Conservation (phyloP, 1,140 invertebrate species). For the Drosophila hydei region DNA sequence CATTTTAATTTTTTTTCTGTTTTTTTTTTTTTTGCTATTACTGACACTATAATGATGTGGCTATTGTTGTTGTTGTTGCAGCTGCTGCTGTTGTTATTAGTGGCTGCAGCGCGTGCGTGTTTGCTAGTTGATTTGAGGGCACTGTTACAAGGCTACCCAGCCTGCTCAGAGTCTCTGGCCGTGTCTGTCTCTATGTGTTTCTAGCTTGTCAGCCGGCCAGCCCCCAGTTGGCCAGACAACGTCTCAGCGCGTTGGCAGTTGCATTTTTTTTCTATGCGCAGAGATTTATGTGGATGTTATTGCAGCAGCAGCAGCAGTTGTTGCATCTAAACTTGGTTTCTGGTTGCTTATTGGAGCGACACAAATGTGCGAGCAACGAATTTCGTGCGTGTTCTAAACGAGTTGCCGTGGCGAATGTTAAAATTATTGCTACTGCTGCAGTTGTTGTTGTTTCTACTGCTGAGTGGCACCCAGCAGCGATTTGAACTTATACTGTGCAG, state of each 20-base stretch:
- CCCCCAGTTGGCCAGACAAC: constrained; percentile 61
- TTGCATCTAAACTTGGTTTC: constrained; percentile 59
- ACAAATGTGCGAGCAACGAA: constrained; percentile 59
- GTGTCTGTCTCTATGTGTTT: constrained; percentile 8
- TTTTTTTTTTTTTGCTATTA: constrained; percentile 23
- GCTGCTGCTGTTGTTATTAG: constrained; percentile 6
- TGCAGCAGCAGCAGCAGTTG: constrained; percentile 11
- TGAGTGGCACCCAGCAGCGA: constrained; percentile 50
- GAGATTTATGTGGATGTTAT: constrained; percentile 37
- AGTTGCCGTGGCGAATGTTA: constrained; percentile 31
- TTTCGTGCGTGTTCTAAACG: constrained; percentile 39
- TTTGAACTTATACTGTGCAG: constrained; percentile 48
- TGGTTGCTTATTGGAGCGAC: constrained; percentile 73
- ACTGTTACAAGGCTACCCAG: constrained; percentile 77
- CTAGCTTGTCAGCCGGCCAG: constrained; percentile 19
- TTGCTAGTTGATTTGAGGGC: constrained; percentile 71
- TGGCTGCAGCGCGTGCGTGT: constrained; percentile 61
- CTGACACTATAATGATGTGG: constrained; percentile 26
- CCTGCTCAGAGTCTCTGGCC: constrained; percentile 17
- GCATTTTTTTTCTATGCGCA: constrained; percentile 58
- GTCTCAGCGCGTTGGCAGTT: constrained; percentile 65
- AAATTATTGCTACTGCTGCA: constrained; percentile 7
- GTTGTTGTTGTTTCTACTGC: background rate
- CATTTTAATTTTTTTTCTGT: constrained; percentile 8
- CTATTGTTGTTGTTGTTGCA: constrained; percentile 33